These are phyloP conservation scores for Tanytarsus gracilentus DNA, from an alignment of 2,888 invertebrate genomes.

Conservation along the genomic window DNA sequence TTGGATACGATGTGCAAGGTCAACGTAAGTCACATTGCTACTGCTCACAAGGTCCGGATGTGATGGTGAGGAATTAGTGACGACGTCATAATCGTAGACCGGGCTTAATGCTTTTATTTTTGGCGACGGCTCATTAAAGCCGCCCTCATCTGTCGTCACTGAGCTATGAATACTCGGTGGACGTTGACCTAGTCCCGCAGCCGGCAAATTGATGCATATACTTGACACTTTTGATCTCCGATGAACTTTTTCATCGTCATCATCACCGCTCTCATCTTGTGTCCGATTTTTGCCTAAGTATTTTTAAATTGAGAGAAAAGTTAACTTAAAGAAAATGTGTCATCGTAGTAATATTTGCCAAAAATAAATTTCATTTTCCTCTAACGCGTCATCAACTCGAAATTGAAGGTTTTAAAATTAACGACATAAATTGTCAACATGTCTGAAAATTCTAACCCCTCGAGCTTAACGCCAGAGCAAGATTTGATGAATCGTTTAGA, in stretches of 20 bases:
- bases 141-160: conserved; percentile 55
- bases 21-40: conserved; percentile 39
- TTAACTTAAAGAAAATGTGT: conserved; percentile 8
- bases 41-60: conserved; percentile 21
- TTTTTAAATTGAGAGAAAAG: conserved; percentile 10
- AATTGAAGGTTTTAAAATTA: no score
- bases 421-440: neutral
- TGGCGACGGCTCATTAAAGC: conserved; percentile 62
- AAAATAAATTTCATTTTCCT: neutral
- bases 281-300: conserved; percentile 30
- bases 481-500: conserved; percentile 5
- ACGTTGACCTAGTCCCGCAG: conserved; percentile 53
- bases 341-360: conserved; percentile 3
- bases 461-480: conserved; percentile 1
- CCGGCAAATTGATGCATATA: conserved; percentile 54
- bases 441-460: neutral
- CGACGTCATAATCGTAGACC: conserved; percentile 29
- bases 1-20: conserved; percentile 43
- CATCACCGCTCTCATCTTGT: conserved; percentile 25
- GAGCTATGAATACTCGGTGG: conserved; percentile 60
- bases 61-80: conserved; percentile 18
- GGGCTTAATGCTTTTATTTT: conserved; percentile 53
- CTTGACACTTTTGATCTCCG: conserved; percentile 50
- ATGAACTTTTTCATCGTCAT: conserved; percentile 35
- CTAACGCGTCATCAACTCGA: neutral